Conservation (phyloP, 2,888 invertebrate genomes). For the Brachylomia viminalis region DNA sequence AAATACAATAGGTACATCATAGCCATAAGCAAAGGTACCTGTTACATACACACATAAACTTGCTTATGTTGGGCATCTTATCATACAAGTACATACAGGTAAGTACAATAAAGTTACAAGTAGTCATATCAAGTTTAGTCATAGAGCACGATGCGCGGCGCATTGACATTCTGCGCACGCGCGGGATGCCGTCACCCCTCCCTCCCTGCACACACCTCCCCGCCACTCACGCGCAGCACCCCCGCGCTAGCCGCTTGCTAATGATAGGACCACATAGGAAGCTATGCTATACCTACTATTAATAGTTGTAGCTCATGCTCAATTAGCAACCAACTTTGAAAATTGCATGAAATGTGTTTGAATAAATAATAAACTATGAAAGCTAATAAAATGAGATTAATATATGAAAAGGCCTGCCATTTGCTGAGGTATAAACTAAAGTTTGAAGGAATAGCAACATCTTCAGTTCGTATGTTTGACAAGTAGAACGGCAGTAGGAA, state of each 20-base stretch:
- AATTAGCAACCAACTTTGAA: background rate
- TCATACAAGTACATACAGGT: constrained; percentile 2
- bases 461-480: background rate
- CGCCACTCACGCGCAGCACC: constrained; percentile 43
- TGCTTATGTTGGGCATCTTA: constrained; percentile 18
- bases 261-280: constrained; percentile 1
- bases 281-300: constrained; percentile 35
- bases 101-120: constrained; percentile 56
- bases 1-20: background rate
- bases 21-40: background rate
- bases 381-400: background rate
- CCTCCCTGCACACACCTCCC: constrained; percentile 19
- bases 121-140: constrained; percentile 67
- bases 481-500: background rate
- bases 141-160: constrained; percentile 69
- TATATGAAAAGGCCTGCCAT: background rate
- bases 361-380: background rate
- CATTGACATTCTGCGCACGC: constrained; percentile 80
- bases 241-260: constrained; percentile 12
- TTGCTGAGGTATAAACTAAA: background rate
- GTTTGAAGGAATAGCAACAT: background rate
- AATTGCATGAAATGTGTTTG: background rate
- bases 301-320: background rate
- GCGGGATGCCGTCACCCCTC: constrained; percentile 68
- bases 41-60: constrained; percentile 11